These are phyloP conservation scores for Ellobius talpinus DNA, from an alignment of 2,113 vertebrate species.

Conservation along the genomic window DNA sequence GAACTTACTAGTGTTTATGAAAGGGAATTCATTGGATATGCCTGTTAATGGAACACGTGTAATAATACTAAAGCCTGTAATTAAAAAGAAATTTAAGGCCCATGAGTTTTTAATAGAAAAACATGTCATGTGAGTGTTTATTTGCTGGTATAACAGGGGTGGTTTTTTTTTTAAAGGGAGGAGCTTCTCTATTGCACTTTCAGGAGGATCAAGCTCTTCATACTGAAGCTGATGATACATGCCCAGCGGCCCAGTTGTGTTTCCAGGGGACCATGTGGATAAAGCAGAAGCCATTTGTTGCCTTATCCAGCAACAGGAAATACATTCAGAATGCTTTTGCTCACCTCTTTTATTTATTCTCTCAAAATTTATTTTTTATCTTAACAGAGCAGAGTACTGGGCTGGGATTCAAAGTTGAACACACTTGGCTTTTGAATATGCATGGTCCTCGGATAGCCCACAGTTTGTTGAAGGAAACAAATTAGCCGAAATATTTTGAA, in stretches of 20 bases:
- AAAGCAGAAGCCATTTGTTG: background rate
- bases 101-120: slow-evolving; percentile 81
- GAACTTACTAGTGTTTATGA: slow-evolving; percentile 83
- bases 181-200: slow-evolving; percentile 46
- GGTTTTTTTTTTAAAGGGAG: slow-evolving; percentile 59
- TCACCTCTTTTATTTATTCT: background rate
- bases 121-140: slow-evolving; percentile 84
- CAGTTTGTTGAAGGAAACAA: background rate
- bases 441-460: background rate
- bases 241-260: slow-evolving; percentile 28
- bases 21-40: slow-evolving; percentile 82
- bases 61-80: slow-evolving; percentile 85
- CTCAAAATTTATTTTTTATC: background rate
- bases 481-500: background rate
- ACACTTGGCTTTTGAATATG: background rate
- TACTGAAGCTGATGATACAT: background rate
- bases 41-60: slow-evolving; percentile 84
- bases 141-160: slow-evolving; percentile 81
- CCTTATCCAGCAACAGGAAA: slow-evolving; percentile 3
- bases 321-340: background rate
- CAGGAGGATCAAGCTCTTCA: slow-evolving; percentile 48
- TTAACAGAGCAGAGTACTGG: background rate
- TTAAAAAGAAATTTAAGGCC: slow-evolving; percentile 84
- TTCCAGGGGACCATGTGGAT: slow-evolving; percentile 36
- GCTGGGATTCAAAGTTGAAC: background rate